These are phyloP conservation scores for Xyrauchen texanus DNA, from an alignment of 2,113 vertebrate genomes.

Conservation along the genomic window DNA sequence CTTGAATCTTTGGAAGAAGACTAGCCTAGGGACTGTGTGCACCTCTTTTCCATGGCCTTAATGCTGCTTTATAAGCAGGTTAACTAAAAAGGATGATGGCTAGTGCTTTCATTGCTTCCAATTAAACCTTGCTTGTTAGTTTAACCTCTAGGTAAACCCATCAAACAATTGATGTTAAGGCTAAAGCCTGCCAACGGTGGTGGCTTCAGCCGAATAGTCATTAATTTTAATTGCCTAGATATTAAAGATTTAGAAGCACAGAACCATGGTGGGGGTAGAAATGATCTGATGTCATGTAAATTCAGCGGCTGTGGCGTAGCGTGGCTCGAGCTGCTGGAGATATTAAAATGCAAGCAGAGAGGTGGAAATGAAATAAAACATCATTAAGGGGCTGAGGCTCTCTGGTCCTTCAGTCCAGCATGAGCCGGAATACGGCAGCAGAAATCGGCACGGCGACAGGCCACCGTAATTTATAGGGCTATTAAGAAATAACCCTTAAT, in stretches of 20 bases:
- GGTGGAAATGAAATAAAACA: conserved; percentile 97
- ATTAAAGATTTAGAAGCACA: conserved; percentile 99
- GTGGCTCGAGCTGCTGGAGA: conserved; percentile 86
- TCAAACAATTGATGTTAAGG: conserved; percentile 99
- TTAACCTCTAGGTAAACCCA: conserved; percentile 99
- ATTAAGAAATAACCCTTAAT: conserved; percentile 76
- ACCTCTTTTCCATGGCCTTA: conserved; percentile 62
- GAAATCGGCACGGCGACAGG: conserved; percentile 66
- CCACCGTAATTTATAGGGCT: conserved; percentile 78
- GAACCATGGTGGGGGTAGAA: conserved; percentile 89
- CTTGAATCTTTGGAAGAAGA: background rate
- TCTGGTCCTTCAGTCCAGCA: conserved; percentile 88
- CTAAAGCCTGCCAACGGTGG: conserved; percentile 92
- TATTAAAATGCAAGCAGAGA: conserved; percentile 97
- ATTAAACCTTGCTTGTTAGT: conserved; percentile 99
- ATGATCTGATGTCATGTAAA: conserved; percentile 94
- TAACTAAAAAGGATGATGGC: conserved; percentile 94
- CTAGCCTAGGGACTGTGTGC: conserved; percentile 11
- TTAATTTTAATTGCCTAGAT: conserved; percentile 99
- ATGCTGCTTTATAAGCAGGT: conserved; percentile 80
- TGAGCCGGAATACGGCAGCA: conserved; percentile 66
- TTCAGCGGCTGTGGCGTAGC: conserved; percentile 76
- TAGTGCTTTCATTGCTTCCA: conserved; percentile 97
- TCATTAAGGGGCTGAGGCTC: conserved; percentile 96
- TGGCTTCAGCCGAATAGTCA: conserved; percentile 93